Evolutionary conservation across 2,888 invertebrate genomes (phyloP).

Genomic region (Galerucella pusilla): DNA sequence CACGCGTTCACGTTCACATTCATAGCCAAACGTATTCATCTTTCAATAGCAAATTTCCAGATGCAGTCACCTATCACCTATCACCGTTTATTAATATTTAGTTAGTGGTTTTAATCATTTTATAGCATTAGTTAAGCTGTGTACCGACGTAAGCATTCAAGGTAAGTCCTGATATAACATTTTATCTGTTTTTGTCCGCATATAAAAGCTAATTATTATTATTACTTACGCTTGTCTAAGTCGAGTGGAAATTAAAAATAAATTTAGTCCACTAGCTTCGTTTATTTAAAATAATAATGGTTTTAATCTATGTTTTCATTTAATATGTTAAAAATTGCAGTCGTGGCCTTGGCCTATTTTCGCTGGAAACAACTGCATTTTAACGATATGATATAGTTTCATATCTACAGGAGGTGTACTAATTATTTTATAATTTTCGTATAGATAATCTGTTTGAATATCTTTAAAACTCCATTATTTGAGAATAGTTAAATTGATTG

Average conservation of each 20-base stretch:
- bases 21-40: background rate
- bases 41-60: conserved; percentile 11
- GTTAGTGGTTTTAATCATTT: background rate
- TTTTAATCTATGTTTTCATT: background rate
- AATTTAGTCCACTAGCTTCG: background rate
- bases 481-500: background rate
- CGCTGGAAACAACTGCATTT: background rate
- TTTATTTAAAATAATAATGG: background rate
- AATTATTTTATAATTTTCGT: background rate
- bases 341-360: background rate
- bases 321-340: background rate
- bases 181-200: background rate
- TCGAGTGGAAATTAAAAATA: background rate
- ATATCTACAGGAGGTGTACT: background rate
- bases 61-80: background rate
- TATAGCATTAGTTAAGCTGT: background rate
- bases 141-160: background rate
- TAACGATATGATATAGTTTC: background rate
- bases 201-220: background rate
- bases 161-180: background rate
- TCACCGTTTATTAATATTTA: background rate
- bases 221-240: too few species aligned
- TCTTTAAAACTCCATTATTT: too few species aligned
- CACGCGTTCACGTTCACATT: conserved; percentile 10
- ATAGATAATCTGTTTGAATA: background rate